Percentiles rank a stretch among this genome's conserved stretches.
phyloP scores from a whole-genome alignment of 1,140 invertebrate genomes.

The Drosophila oshimai region DNA sequence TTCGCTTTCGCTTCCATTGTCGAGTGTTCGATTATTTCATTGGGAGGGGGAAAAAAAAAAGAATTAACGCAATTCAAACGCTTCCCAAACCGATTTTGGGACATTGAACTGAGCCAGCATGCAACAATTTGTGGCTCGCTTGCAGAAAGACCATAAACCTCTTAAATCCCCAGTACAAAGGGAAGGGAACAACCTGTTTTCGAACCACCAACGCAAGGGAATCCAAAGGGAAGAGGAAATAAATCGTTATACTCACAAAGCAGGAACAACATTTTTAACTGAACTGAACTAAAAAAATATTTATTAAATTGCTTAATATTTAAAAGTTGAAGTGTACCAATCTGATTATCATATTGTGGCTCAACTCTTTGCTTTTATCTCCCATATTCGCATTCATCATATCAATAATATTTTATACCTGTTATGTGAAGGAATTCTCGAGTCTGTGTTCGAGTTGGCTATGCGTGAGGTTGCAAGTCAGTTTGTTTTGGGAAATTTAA shows the following conservation, averaged over 20 bases:
- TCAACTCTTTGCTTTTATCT: neutral
- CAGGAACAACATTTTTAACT: neutral
- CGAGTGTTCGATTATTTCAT: constrained; percentile 33
- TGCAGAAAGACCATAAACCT: constrained; percentile 34
- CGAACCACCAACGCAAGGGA: neutral
- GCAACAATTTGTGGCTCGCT: constrained; percentile 42
- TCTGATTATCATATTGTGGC: neutral
- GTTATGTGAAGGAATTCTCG: constrained; percentile 22
- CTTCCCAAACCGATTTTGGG: constrained; percentile 19
- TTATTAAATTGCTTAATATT: neutral
- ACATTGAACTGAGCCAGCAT: constrained; percentile 42
- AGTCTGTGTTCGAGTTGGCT: constrained; percentile 9
- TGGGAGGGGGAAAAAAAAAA: constrained; percentile 21
- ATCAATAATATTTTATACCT: constrained; percentile 20
- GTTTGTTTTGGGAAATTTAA: constrained; percentile 59
- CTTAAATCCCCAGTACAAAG: constrained; percentile 1
- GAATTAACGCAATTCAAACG: constrained; percentile 8
- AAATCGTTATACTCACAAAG: neutral
- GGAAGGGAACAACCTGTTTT: constrained; percentile 44
- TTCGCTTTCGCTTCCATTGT: constrained; percentile 21
- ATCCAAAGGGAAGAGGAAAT: neutral
- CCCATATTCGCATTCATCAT: neutral
- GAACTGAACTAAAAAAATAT: neutral
- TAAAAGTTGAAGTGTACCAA: neutral
- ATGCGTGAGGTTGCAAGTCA: constrained; percentile 7